phyloP scores from a whole-genome alignment of 2,888 invertebrate species.

The Capitulum mitella region DNA sequence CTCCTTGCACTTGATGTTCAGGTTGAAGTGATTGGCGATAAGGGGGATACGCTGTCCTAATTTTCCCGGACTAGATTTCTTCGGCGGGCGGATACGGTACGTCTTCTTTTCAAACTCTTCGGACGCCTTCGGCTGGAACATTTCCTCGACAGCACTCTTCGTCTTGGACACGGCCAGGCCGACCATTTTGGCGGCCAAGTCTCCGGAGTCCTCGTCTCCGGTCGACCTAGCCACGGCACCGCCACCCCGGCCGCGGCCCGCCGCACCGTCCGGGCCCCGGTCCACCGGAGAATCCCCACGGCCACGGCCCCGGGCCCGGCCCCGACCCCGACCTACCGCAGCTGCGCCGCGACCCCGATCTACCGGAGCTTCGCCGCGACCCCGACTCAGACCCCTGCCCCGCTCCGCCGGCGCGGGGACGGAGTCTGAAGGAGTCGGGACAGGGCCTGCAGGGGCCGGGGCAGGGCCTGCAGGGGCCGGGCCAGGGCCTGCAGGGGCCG shows the following conservation, averaged over 20 bases:
- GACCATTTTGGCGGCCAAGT: neutral
- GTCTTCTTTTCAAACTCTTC: neutral
- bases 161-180: neutral
- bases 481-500: no score
- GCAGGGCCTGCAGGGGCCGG: neutral
- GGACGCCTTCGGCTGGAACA: neutral
- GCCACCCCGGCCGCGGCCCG: neutral
- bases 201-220: neutral
- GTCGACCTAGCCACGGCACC: neutral
- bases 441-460: neutral
- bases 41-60: neutral
- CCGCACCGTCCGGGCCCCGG: no score
- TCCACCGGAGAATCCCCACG: no score
- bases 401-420: neutral
- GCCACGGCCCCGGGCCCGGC: no score
- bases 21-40: conserved; percentile 11
- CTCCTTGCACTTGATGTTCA: neutral
- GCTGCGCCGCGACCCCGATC: neutral
- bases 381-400: neutral
- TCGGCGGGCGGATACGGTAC: neutral
- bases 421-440: neutral
- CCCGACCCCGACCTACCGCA: no score
- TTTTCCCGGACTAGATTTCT: neutral
- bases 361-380: neutral
- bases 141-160: neutral